Evolutionary conservation across 2,888 invertebrate genomes (phyloP), one percentile per base, ranked within the genome.

Genomic region (Machimus rusticus): DNA sequence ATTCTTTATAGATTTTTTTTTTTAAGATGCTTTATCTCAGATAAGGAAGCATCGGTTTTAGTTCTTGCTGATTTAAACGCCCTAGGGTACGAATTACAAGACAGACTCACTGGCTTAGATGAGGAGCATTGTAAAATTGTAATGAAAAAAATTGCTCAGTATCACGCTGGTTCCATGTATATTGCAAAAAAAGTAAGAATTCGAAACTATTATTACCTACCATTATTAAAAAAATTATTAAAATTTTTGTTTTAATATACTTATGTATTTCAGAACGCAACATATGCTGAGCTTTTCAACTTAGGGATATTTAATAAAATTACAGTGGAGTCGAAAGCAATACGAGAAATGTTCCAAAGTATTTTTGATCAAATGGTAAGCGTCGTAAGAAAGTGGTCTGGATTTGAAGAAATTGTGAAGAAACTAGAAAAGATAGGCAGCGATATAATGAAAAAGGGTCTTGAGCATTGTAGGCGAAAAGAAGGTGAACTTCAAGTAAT

Each of bases 81-180:
- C 5, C 88, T 91, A 28, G 94, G 93, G 23, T 95, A 91, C 89
- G 91, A 92, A 74, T 94, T 94, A 93, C 93, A 93, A 2, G 92
- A 93, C 57, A 92, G 94, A 34, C 93, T 93, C 88, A 88, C 90
- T 39, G 94, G 94, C 16, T 91, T 95, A n/a, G 93, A 95, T 91
- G 91, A 93, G 88, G 89, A 91, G 0, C 95, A 95, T 89, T 92
- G 92, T 84, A 90, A 92, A n/a, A 78, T 94, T 74, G 93, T 94
- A 1, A 90, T 94, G 85, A 92, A 92, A 87, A 93, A 93, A 89
- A 90, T 95, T 88, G 94, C 93, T 1, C 92, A 92, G 88, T 93
- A 94, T 89, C 95, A 95, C 90, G 94, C 94, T 0, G 91, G 93
- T 8, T 94, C 94, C 0, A 93, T 94, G 85, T 93, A 93, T 55